Base-by-base conservation (phyloP, 2,113 vertebrate species). In the Heterocephalus glaber region DNA sequence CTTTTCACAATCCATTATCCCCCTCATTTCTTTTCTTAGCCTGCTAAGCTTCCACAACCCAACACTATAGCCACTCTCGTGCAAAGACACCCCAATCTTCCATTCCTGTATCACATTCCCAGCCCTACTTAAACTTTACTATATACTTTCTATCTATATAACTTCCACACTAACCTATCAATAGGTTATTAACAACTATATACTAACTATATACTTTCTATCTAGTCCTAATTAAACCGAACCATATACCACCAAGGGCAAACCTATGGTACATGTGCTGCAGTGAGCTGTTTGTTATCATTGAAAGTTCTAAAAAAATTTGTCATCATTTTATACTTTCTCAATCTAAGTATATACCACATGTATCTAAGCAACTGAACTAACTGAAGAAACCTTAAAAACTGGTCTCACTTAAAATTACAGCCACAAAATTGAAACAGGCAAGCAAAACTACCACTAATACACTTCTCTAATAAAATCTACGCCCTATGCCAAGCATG, bases 381-480 rank as follows among this genome's bases (percentile, higher is more conserved):
- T 60, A 84, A 68, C 2, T 49, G 44, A 61, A 95, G 35, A 83
- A 77, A 90, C 66, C 80, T 92, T 19, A 54, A 93, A 97, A 91
- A 60, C 33, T 3, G 35, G 56, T 79, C 54, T 83, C 17, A 94
- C 20, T 96, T 82, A 87, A 80, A 81, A 66, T 80, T 76, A 80
- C 1, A 41, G 52, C 30, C 79, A 93, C 56, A 89, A 91, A 96
- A 89, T 35, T 81, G 86, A 93, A 93, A 90, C 0, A 35, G 56
- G 16, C 41, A 74, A 49, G 79, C 70, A 85, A 80, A 94, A 84
- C 49, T 68, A 66, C 13, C 24, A 66, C 24, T 41, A 66, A 26
- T 52, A 52, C 5, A 13, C 58, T 61, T 70, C 74, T 38, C 16
- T 86, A 86, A 61, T 56, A 58, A 92, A 82, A 86, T 41, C n/a